These are phyloP conservation scores for Cactoblastis cactorum DNA, from an alignment of 2,888 invertebrate species.

Conservation along the genomic window DNA sequence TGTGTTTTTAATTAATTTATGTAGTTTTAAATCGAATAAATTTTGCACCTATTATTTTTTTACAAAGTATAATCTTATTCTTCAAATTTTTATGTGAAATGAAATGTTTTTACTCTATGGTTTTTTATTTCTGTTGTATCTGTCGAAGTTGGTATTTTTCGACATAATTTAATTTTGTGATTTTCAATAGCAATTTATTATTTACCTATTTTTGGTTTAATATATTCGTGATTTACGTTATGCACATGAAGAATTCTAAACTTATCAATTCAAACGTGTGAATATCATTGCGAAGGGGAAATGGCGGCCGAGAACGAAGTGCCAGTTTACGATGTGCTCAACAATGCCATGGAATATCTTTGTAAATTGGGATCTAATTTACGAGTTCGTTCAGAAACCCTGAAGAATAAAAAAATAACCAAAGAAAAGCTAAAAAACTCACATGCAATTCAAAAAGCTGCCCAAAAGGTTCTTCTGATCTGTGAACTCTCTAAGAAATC, in stretches of 20 bases:
- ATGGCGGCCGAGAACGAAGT: slow-evolving; percentile 55
- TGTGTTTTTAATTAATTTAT: no score
- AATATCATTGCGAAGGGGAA: slow-evolving; percentile 24
- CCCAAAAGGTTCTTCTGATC: slow-evolving; percentile 62
- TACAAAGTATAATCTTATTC: neutral
- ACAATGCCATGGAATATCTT: slow-evolving; percentile 69
- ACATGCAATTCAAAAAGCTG: slow-evolving; percentile 64
- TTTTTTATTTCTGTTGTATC: slow-evolving; percentile 39
- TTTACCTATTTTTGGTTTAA: no score
- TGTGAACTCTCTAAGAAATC: slow-evolving; percentile 72
- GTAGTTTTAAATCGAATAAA: no score
- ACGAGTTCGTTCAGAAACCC: slow-evolving; percentile 53
- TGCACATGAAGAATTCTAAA: no score
- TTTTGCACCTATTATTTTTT: no score
- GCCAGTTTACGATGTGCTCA: slow-evolving; percentile 58
- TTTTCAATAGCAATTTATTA: no score
- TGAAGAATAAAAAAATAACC: slow-evolving; percentile 57
- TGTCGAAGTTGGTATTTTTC: slow-evolving; percentile 7
- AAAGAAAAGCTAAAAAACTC: slow-evolving; percentile 56
- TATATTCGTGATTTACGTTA: no score
- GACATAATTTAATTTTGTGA: no score
- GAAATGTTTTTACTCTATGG: slow-evolving; percentile 59
- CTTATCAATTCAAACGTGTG: neutral
- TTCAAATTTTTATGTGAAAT: slow-evolving; percentile 20
- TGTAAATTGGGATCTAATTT: slow-evolving; percentile 68